Evolutionary conservation across 2,888 invertebrate genomes (phyloP), one percentile per base, ranked within the genome.

Genomic region (Ceriagrion tenellum): DNA sequence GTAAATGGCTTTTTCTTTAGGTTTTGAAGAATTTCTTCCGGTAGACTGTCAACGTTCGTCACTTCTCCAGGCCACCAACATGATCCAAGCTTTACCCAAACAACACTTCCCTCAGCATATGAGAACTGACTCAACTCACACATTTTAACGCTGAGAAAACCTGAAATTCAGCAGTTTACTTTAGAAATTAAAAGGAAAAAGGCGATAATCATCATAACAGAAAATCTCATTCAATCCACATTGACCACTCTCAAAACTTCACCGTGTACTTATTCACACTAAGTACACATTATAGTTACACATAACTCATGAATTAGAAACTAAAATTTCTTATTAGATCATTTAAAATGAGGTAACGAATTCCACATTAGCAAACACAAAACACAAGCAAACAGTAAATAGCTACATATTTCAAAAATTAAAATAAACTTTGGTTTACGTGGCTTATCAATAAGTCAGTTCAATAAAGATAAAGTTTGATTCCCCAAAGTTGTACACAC

Each of bases 1-100:
- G 98, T 98, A 96, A 98, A 98, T n/a, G 98, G 98, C 96, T 98
- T 97, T 96, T 98, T 98, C 96, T 97, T 97, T 96, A 98, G 97
- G 95, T 98, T 98, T 91, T 97, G 97, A 95, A 98, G 97, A 96
- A 98, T 97, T 96, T 98, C 98, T 96, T 98, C 97, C 55, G 98
- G 98, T 95, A 98, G 97, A 95, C 98, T 97, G 47, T 97, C 96
- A 96, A 97, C 97, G 95, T 97, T 97, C 90, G 98, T 97, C 95
- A 99, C 98, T 97, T 98, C 98, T 23, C 98, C 98, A 55, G 99
- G 99, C 99, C 99, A 99, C 98, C 98, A 99, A 96, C 98, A 98
- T 88, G 98, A 97, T 81, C 98, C 98, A 95, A 98, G 97, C 97
- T 98, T 99, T 40, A 98, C 98, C 99, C 99, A 99, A 96, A 99